A percentile compares a stretch with the other conserved stretches of the same genome.
phyloP scores from a whole-genome alignment of 2,797 vertebrate species.

The Sebastes itinus region DNA sequence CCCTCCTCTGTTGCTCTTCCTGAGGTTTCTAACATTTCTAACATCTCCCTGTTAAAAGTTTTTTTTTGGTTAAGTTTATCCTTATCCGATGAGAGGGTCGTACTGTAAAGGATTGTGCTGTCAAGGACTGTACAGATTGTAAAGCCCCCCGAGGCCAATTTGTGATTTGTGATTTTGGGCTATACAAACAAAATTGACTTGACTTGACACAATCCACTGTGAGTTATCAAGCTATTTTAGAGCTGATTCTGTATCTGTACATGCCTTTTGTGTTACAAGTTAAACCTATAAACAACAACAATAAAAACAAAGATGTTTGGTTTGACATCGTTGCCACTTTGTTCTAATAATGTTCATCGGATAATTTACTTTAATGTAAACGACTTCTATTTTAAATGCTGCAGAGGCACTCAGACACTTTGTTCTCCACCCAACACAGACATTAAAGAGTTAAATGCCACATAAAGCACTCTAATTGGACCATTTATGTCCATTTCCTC shows the following conservation, averaged over 20 bases:
- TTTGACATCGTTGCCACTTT: neutral
- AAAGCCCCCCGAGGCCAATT: too few relatives aligned
- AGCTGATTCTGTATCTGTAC: neutral
- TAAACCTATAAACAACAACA: neutral
- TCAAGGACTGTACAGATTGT: too few relatives aligned
- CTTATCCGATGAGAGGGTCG: too few relatives aligned
- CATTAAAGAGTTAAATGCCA: neutral
- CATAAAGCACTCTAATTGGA: conserved; percentile 32
- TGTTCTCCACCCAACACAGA: neutral
- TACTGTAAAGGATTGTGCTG: too few relatives aligned
- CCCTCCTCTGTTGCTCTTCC: too few relatives aligned
- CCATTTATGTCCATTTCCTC: conserved; percentile 49
- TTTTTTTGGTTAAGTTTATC: too few relatives aligned
- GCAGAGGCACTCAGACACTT: neutral
- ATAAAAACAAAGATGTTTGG: neutral
- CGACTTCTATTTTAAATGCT: neutral
- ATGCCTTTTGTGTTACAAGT: neutral
- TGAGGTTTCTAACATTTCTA: too few relatives aligned
- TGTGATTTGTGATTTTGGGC: too few relatives aligned
- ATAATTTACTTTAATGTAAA: neutral
- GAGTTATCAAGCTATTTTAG: neutral
- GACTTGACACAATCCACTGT: neutral
- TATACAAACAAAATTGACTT: too few relatives aligned
- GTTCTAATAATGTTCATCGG: neutral
- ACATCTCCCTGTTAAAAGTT: too few relatives aligned